Evolutionary conservation across 2,888 invertebrate genomes (phyloP).

Genomic region (Macrophya alboannulata): DNA sequence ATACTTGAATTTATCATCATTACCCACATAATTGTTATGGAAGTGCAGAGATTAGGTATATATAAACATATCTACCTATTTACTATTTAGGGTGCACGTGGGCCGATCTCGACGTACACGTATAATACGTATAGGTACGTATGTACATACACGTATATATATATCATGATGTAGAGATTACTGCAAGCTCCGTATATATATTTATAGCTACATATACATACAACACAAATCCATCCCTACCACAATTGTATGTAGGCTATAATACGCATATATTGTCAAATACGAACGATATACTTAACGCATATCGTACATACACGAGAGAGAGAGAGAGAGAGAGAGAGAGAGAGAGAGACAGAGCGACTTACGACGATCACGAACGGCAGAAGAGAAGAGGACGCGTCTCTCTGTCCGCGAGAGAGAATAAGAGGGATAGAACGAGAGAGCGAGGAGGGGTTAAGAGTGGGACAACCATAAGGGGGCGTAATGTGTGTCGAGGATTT

Average conservation of each 20-base stretch:
- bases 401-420: background rate
- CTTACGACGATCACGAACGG: background rate
- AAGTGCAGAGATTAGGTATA: background rate
- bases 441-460: constrained; percentile 63
- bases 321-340: background rate
- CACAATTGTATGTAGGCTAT: background rate
- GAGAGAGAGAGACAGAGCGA: background rate
- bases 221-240: background rate
- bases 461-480: constrained; percentile 66
- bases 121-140: background rate
- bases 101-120: too few relatives aligned
- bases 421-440: background rate
- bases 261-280: constrained; percentile 6
- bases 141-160: background rate
- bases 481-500: constrained; percentile 76
- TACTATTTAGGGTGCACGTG: too few relatives aligned
- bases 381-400: background rate
- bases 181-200: constrained; percentile 4
- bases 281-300: background rate
- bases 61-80: too few relatives aligned
- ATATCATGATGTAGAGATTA: background rate
- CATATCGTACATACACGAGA: background rate
- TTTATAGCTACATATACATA: background rate
- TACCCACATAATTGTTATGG: background rate
- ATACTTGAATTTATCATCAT: background rate